Evolutionary conservation across 2,797 vertebrate species (phyloP), one percentile per base, ranked within the genome.

Genomic region (Melanotaenia pygmaea): DNA sequence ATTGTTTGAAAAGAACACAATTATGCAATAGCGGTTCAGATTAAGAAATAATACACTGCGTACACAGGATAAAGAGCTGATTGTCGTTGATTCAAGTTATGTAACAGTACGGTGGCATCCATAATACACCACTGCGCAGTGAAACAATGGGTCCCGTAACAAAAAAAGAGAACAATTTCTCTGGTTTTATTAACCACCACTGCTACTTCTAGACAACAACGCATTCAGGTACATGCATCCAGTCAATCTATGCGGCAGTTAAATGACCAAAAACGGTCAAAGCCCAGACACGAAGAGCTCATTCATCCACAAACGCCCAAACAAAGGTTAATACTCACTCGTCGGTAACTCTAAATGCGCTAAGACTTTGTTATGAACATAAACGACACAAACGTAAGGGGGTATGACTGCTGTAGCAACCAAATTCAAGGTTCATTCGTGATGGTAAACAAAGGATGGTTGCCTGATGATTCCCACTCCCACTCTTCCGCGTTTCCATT

Each of bases 391-490:
- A 6, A n/a, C 35, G 45, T 8, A 14, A 40, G 24, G 43, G 16
- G 67, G 26, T 67, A 26, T 1, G 38, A 8, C 43, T 83, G 82
- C 64, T 85, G 86, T 74, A 79, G 78, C 43, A 79, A 78, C 74
- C 69, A n/a, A 68, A 71, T 77, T 83, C 59, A 74, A 66, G 57
- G 66, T 74, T 75, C 87, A 80, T 53, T 61, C 81, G 57, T 79
- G 86, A 89, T 84, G 88, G 90, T 93, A 93, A 93, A 93, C 92
- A 93, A 93, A 93, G 90, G 90, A 89, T 72, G 88, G 70, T 28
- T 53, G 74, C 62, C 64, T 77, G 62, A 71, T 59, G 67, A 69
- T 80, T 85, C 85, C 81, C 84, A 79, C 86, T 91, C 92, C 81
- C 84, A 79, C 87, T 91, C 92, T 92, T 92, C 93, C 92, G 91